Conservation (phyloP, 2,797 vertebrate genomes). For the Enteromius trimaculatus region DNA sequence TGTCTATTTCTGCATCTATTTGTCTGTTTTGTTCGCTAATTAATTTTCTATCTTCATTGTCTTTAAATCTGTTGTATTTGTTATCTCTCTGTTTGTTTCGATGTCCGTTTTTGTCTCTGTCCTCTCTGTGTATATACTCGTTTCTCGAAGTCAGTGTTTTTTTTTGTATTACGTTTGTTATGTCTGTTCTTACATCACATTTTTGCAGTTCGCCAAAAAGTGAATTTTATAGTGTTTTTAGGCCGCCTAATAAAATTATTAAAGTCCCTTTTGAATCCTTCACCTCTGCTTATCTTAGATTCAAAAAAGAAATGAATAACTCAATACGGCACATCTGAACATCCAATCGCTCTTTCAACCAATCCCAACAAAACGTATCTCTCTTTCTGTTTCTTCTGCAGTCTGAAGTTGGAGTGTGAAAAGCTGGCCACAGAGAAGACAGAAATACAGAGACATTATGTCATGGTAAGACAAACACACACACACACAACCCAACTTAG, state of each 20-base stretch:
- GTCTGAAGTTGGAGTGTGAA: slow-evolving; percentile 93
- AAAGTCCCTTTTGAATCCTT: slow-evolving; percentile 3
- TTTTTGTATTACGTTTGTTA: not conserved
- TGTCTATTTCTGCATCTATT: not conserved
- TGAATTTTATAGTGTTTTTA: not conserved
- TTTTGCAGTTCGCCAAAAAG: not conserved
- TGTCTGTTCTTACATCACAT: not conserved
- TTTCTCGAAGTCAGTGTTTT: not conserved
- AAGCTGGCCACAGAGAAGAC: slow-evolving; percentile 94
- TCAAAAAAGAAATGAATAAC: not conserved
- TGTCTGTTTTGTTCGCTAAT: not conserved
- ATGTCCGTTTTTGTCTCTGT: not conserved
- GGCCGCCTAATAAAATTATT: not conserved
- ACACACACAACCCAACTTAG: slow-evolving; percentile 3
- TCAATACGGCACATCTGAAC: slow-evolving; percentile 3
- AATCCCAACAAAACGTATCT: slow-evolving; percentile 8
- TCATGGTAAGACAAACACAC: slow-evolving; percentile 85
- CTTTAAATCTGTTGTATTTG: not conserved
- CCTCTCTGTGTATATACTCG: not conserved
- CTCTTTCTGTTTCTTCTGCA: slow-evolving; percentile 63
- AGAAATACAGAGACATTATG: slow-evolving; percentile 94
- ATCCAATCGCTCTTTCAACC: not conserved
- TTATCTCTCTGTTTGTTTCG: not conserved
- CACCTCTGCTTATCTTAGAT: slow-evolving; percentile 3
- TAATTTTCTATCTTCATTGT: not conserved